Percentiles rank a stretch among this genome's conserved stretches.
Conservation (phyloP, 2,113 vertebrate genomes). For the Lophochroa leadbeateri region DNA sequence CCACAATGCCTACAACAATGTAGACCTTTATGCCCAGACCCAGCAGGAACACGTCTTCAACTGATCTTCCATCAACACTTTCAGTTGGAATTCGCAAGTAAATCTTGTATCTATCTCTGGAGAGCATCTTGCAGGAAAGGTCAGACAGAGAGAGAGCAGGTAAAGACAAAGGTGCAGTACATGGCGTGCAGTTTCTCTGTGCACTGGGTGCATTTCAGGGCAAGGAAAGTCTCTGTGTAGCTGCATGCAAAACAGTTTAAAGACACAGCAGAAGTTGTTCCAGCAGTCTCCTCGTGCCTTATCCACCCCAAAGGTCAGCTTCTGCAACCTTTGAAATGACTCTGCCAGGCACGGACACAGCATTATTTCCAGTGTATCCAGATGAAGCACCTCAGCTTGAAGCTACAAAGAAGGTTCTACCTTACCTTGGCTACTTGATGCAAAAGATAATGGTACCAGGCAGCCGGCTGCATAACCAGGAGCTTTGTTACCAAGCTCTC, state of each 20-base stretch:
- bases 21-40: neutral
- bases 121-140: neutral
- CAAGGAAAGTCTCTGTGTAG: neutral
- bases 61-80: neutral
- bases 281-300: neutral
- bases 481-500: neutral
- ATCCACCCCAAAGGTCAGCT: neutral
- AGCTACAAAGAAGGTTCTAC: neutral
- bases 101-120: neutral
- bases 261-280: neutral
- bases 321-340: neutral
- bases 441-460: neutral
- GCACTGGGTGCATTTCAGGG: neutral
- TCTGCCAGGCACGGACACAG: neutral
- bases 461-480: neutral
- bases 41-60: neutral
- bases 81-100: neutral
- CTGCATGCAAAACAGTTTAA: neutral
- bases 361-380: neutral
- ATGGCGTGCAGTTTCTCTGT: neutral
- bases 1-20: neutral
- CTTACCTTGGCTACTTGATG: neutral
- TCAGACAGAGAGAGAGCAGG: neutral
- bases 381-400: neutral
- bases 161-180: neutral